Evolutionary conservation across 2,888 invertebrate genomes (phyloP).

Genomic region (Euzetes globulus): DNA sequence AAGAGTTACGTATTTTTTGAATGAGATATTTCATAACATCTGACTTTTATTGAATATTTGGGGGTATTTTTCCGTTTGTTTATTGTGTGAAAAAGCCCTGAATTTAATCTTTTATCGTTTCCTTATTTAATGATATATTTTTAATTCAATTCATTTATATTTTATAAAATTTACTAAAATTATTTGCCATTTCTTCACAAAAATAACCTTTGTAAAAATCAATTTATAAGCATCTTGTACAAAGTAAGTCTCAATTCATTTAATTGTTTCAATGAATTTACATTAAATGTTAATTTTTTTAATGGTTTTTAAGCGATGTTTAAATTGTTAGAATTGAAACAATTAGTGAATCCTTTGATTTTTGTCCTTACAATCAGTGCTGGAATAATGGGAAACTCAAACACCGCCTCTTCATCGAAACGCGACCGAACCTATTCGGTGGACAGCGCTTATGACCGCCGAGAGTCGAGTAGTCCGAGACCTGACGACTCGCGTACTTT

Average conservation of each 20-base stretch:
- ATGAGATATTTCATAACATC: neutral
- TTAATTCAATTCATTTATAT: neutral
- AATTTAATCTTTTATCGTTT: neutral
- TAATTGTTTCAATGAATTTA: neutral
- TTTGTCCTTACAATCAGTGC: neutral
- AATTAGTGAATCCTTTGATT: too few relatives aligned
- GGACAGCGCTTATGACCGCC: slow-evolving; percentile 38
- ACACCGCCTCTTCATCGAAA: slow-evolving; percentile 48
- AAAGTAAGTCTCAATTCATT: neutral
- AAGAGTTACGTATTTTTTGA: neutral
- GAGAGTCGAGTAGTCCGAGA: slow-evolving; percentile 31
- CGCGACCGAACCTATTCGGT: slow-evolving; percentile 56
- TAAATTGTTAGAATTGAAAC: neutral
- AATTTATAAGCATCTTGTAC: neutral
- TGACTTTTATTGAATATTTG: neutral
- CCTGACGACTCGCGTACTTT: slow-evolving; percentile 31
- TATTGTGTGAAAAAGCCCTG: neutral
- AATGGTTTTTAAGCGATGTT: neutral
- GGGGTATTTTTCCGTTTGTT: neutral
- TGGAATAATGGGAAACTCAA: slow-evolving; percentile 63
- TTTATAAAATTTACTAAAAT: neutral
- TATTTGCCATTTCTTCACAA: neutral
- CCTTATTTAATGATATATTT: neutral
- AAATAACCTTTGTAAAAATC: too few relatives aligned
- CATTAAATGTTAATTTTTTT: neutral